A percentile compares a stretch with the other conserved stretches of the same genome.
Conservation (phyloP, 2,113 vertebrate species). For the Tachysurus vachellii region DNA sequence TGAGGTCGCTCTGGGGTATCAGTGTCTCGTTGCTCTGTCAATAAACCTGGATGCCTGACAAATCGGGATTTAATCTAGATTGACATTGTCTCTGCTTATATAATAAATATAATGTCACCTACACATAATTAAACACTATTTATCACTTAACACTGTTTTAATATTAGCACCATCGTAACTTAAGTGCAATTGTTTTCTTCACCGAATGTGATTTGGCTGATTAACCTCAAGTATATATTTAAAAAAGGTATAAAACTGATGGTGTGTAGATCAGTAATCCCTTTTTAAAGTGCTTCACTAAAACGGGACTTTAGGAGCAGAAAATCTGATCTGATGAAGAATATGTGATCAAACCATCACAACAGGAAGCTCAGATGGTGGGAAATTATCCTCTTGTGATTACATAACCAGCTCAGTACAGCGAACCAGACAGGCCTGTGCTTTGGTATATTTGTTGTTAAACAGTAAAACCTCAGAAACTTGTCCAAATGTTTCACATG, state of each 20-base stretch:
- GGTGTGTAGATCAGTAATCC: not conserved
- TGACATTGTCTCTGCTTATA: not conserved
- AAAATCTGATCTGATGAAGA: slow-evolving; percentile 38
- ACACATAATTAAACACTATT: not conserved
- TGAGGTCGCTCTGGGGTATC: slow-evolving; percentile 11
- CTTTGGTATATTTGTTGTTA: not conserved
- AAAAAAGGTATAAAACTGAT: no score
- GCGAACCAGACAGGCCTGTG: not conserved
- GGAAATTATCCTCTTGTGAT: slow-evolving; percentile 1
- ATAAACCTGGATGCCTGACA: not conserved
- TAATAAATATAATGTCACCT: not conserved
- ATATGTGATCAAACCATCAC: slow-evolving; percentile 25
- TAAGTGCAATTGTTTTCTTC: not conserved
- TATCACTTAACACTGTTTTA: not conserved
- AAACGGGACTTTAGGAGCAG: slow-evolving; percentile 1
- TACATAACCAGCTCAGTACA: slow-evolving; percentile 4
- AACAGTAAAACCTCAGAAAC: not conserved
- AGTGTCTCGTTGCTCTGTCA: not conserved
- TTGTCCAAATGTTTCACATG: not conserved
- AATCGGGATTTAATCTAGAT: not conserved
- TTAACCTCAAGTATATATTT: no score
- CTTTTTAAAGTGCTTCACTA: slow-evolving; percentile 9
- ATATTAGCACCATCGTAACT: not conserved
- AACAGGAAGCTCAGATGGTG: slow-evolving; percentile 35
- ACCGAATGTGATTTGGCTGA: not conserved